Percentiles rank a stretch among this genome's conserved stretches.
Conservation (phyloP, 2,113 vertebrate species). For the Rafetus swinhoei region DNA sequence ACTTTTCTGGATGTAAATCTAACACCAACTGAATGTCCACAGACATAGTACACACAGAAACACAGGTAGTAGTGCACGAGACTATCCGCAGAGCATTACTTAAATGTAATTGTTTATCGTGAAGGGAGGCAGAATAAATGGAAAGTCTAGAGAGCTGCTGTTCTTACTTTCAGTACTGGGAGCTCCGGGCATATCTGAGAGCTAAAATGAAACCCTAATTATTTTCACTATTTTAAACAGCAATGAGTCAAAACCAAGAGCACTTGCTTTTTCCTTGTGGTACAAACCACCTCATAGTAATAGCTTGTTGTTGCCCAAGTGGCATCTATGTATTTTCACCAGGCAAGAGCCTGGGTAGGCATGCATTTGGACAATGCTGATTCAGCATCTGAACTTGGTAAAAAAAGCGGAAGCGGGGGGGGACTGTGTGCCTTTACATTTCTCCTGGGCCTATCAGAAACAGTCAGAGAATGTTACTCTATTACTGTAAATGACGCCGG, state of each 20-base stretch:
- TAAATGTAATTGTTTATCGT: neutral
- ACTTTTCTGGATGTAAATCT: no score
- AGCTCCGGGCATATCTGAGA: neutral
- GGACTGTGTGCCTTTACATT: neutral
- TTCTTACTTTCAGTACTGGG: neutral
- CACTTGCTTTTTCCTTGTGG: neutral
- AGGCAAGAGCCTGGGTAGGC: neutral
- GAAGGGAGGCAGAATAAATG: neutral
- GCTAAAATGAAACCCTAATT: neutral
- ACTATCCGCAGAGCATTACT: neutral
- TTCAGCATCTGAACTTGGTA: neutral
- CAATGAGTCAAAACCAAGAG: neutral
- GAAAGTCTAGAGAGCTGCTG: neutral
- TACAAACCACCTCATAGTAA: rapidly evolving
- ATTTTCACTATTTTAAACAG: neutral
- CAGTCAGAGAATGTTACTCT: neutral
- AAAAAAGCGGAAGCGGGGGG: neutral
- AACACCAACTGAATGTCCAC: neutral
- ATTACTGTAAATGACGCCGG: conserved; percentile 58
- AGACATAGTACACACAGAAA: neutral
- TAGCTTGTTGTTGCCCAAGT: neutral
- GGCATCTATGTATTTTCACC: neutral
- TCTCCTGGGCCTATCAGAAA: neutral
- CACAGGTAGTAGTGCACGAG: neutral
- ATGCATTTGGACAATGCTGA: neutral